Conservation (phyloP, 35 echinoderm and acorn worm genomes). For the Nesometra sesokonis region DNA sequence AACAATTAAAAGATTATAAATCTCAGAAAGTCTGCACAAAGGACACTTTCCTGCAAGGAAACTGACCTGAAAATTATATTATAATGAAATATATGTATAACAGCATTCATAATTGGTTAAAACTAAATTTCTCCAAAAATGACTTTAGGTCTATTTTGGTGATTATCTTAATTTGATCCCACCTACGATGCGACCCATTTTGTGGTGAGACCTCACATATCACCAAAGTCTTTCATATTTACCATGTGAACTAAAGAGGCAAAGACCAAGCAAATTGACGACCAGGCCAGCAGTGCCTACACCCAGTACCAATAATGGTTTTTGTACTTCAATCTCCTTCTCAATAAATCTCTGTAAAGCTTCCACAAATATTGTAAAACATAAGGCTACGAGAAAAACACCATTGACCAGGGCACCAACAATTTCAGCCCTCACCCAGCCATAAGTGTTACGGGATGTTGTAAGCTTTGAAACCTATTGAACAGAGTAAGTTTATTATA, state of each 20-base stretch:
- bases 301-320: constrained; percentile 62
- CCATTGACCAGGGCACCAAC: constrained; percentile 82
- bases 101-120: no score
- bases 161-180: no score
- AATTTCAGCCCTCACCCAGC: constrained; percentile 89
- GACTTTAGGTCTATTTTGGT: no score
- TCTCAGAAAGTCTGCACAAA: no score
- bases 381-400: constrained; percentile 82
- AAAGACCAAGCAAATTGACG: constrained; percentile 63
- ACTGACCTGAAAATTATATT: no score
- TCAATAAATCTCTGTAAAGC: constrained; percentile 48
- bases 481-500: not conserved
- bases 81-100: no score
- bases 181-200: no score
- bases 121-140: no score
- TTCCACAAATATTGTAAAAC: constrained; percentile 93
- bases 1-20: no score
- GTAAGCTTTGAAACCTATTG: constrained; percentile 27
- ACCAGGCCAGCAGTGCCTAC: constrained; percentile 68
- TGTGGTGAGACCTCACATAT: no score
- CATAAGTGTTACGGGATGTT: constrained; percentile 74
- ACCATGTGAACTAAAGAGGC: constrained; percentile 35
- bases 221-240: no score
- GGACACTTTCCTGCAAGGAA: no score
- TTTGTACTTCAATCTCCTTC: constrained; percentile 39